Evolutionary conservation across 2,113 vertebrate species (phyloP), one percentile per base, ranked within the genome.

Genomic region (Microtus montanus): DNA sequence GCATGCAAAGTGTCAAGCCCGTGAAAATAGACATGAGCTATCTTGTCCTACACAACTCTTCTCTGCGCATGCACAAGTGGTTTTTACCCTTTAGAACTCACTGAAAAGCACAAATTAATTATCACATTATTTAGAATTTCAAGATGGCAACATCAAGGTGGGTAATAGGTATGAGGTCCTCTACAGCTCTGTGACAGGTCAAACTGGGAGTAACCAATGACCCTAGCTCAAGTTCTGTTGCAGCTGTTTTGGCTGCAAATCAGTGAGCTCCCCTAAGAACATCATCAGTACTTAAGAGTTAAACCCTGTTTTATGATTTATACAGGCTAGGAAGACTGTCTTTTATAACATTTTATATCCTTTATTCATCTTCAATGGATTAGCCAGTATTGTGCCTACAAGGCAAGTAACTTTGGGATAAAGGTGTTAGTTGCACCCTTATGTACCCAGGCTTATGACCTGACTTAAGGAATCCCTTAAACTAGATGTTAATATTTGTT

Each of bases 61-160:
- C 24, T 75, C 58, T 92, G 35, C 2, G 15, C 5, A 33, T 22
- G 22, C 10, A 1, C 5, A 7, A 77, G 20, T 68, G 74, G 5
- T 33, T 44, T 28, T 82, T 64, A 26, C 28, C 61, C 33, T n/a
- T 75, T 64, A 30, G 20, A 75, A 9, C 80, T 92, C 58, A 92
- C 44, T 77, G 68, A 2, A 49, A 49, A 92, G 78, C 14, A 89
- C 4, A 52, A 75, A 64, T n/a, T 52, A 71, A 85, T 84, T 58
- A 82, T 77, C 80, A 78, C 52, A 75, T 88, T 38, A 80, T 47
- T 66, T 90, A 91, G n/a, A 74, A 79, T 92, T 86, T 92, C 79
- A 83, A 92, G 52, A 83, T 41, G 20, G 15, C 33, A 30, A 52
- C 47, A 95, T 44, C 35, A 78, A 47, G 82, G 8, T 61, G 71